Base-by-base conservation (phyloP, 2,888 invertebrate genomes). In the Parelbella ahira region DNA sequence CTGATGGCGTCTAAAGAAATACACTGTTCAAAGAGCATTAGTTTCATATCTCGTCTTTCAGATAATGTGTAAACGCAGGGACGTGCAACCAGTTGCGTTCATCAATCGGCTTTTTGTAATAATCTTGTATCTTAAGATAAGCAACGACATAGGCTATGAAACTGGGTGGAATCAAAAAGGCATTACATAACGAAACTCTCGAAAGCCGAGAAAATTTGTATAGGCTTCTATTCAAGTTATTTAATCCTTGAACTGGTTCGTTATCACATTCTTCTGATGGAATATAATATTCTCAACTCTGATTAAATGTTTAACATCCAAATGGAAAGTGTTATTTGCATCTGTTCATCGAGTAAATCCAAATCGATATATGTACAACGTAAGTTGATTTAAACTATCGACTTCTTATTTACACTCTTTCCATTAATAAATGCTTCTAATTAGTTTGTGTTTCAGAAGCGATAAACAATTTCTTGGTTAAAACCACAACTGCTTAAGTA, bases 361-460 rank as follows among this genome's bases (percentile, higher is more conserved):
- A 28, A 21, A 34, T 28, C 23, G 34, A n/a, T n/a, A n/a, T n/a
- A 42, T 42, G 28, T 36, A 29, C 34, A 42, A 36, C 36, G 21
- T 23, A 34, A 42, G 28, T 41, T 34, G 18, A n/a, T 20, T 36
- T n/a, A 15, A 15, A 15, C 28, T 8, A 42, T 36, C 24, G 29
- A 36, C 36, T 41, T 42, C 42, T 42, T 29, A 42, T 42, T 42
- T 42, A 36, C 42, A 29, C 29, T 42, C 34, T 15, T 29, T 42
- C 29, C 34, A 13, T 27, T 42, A 29, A 42, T 42, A 42, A 42
- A 42, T 42, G 36, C n/a, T 18, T 18, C 23, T 42, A 42, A 42
- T 42, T 42, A 42, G 34, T 42, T 42, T 29, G 34, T 34, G 23
- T 34, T 42, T 23, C 42, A 42, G 42, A 42, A 36, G 29, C 23